Percentiles rank a stretch among this genome's conserved stretches.
These are phyloP conservation scores for Craseonycteris thonglongyai DNA, from an alignment of 2,113 vertebrate genomes.

Conservation along the genomic window DNA sequence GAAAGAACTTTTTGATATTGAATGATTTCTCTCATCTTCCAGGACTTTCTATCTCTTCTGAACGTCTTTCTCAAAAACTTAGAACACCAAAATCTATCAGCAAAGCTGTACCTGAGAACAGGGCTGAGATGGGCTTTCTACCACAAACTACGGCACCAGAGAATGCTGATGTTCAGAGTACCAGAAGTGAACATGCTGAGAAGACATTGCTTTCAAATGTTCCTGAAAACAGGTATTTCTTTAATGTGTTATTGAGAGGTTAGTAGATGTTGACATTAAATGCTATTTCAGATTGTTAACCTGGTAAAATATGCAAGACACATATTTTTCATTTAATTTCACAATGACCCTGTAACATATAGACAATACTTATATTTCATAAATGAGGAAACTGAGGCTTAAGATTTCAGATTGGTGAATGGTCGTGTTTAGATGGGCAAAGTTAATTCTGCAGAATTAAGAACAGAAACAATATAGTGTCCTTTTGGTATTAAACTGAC, in stretches of 20 bases:
- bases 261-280: background rate
- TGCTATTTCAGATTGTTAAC: background rate
- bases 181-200: background rate
- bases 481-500: background rate
- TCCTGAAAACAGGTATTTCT: constrained; percentile 55
- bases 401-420: background rate
- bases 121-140: background rate
- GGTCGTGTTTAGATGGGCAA: background rate
- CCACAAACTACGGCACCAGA: background rate
- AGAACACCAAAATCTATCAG: background rate
- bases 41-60: constrained; percentile 51
- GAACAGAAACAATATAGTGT: background rate
- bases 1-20: background rate
- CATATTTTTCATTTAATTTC: background rate
- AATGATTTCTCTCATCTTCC: constrained; percentile 32
- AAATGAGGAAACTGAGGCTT: background rate
- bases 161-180: background rate
- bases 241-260: background rate
- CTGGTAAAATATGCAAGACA: background rate
- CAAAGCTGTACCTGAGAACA: background rate
- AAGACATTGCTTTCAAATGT: background rate
- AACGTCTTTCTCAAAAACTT: constrained; percentile 36
- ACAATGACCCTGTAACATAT: background rate
- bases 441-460: background rate
- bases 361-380: background rate